phyloP scores from a whole-genome alignment of 2,888 invertebrate species.

The Cephus nigrinus region DNA sequence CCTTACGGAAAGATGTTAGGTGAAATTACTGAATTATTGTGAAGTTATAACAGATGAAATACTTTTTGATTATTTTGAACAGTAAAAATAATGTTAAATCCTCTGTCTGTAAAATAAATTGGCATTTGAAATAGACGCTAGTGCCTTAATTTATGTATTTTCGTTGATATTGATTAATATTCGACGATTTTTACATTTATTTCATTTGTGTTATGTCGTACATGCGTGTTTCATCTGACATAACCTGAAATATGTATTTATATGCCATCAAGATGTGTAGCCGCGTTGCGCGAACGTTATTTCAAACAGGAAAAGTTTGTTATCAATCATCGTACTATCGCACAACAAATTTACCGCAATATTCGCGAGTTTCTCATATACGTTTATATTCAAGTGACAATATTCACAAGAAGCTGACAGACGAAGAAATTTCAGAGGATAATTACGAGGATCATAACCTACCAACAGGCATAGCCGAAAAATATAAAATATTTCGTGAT shows the following conservation, averaged over 20 bases:
- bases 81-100: too few relatives aligned
- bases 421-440: constrained; percentile 22
- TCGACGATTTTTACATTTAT: too few relatives aligned
- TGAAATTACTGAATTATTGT: too few relatives aligned
- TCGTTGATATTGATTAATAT: too few relatives aligned
- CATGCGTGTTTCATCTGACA: constrained; percentile 9
- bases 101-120: too few relatives aligned
- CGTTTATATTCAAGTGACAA: constrained; percentile 29
- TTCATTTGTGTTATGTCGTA: not conserved
- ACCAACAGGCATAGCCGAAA: constrained; percentile 68
- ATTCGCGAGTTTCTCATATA: constrained; percentile 27
- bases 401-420: constrained; percentile 11
- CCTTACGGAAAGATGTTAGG: too few relatives aligned
- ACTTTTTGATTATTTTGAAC: too few relatives aligned
- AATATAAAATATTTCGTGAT: constrained; percentile 79
- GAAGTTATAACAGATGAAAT: too few relatives aligned
- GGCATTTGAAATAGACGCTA: too few relatives aligned
- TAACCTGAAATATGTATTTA: constrained; percentile 20
- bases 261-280: constrained; percentile 31
- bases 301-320: constrained; percentile 32
- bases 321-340: constrained; percentile 4
- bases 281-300: constrained; percentile 31
- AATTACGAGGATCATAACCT: constrained; percentile 34
- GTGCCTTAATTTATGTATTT: too few relatives aligned
- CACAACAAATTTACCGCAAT: constrained; percentile 34